Percentiles rank a stretch among this genome's conserved stretches.
phyloP scores from a whole-genome alignment of 1,140 invertebrate species.

The Centruroides vittatus region DNA sequence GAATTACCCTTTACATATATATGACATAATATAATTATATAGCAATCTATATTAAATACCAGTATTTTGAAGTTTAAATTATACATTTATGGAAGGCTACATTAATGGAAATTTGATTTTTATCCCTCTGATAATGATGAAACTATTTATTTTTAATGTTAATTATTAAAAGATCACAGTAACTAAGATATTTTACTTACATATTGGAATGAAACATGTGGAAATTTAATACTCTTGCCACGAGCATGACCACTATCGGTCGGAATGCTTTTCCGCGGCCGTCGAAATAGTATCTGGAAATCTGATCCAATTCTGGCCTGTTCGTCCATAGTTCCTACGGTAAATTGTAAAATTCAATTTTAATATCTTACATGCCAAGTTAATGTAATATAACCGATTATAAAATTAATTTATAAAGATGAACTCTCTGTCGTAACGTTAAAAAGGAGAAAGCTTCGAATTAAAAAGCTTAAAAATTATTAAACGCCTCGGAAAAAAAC shows the following conservation, averaged over 20 bases:
- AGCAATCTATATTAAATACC: no score
- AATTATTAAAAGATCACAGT: background rate
- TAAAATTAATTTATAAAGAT: background rate
- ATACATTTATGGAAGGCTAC: background rate
- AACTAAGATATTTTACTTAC: conserved; percentile 4
- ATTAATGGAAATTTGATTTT: background rate
- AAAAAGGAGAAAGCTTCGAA: no score
- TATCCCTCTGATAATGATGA: background rate
- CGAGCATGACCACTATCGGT: conserved; percentile 79
- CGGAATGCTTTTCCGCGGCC: conserved; percentile 88
- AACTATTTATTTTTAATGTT: background rate
- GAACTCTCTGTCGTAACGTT: no score
- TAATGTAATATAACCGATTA: background rate
- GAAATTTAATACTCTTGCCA: conserved; percentile 80
- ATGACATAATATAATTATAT: no score
- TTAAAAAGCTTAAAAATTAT: no score
- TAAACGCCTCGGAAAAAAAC: background rate
- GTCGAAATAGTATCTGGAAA: conserved; percentile 91
- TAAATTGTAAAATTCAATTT: conserved; percentile 7
- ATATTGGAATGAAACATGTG: conserved; percentile 52
- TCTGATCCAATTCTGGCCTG: conserved; percentile 62
- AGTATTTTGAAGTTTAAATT: background rate
- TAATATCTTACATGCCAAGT: background rate
- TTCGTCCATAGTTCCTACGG: conserved; percentile 64
- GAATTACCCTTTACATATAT: no score